Evolutionary conservation across 2,888 invertebrate species (phyloP), one percentile per base, ranked within the genome.

Genomic region (Pyrrhia umbra): DNA sequence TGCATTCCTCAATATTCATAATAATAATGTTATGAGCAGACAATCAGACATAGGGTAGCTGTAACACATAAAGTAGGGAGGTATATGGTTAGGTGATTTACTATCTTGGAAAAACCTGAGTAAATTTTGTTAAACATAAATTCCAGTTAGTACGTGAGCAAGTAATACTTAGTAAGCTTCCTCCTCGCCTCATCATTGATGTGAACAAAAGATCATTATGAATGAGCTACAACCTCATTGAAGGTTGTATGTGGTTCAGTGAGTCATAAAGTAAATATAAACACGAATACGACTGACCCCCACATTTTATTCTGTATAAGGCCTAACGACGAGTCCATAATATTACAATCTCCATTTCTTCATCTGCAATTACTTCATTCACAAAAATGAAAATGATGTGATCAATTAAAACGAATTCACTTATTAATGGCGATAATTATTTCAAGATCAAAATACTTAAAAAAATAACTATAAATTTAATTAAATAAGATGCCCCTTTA

Each of bases 181-280:
- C 30, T 62, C 37, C 4, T 58, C 9, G 18, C 21, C 37, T 39
- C n/a, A 27, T 45, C 21, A 42, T 51, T 21, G 47, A 13, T 20
- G 42, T 46, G 40, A 68, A 77, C 61, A 68, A 72, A 67, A 69
- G 50, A 42, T 47, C 47, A 37, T n/a, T 30, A 66, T 75, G 68
- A 79, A 72, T 77, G 63, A 60, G n/a, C 52, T 55, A 63, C 46
- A 49, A 52, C 47, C 50, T 65, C 64, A 70, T 46, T 63, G 75
- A 81, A 79, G 68, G 76, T 34, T 75, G 45, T 40, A 30, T 45
- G 21, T 56, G 46, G 18, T 58, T 54, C 61, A 63, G 30, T 74
- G 68, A 76, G 47, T 77, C 71, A 76, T 66, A 47, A 20, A 23
- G 54, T 66, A 70, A 68, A 78, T 61, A 65, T 64, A 62, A 52